phyloP scores from a whole-genome alignment of 2,888 invertebrate species.

The Brenthis daphne region DNA sequence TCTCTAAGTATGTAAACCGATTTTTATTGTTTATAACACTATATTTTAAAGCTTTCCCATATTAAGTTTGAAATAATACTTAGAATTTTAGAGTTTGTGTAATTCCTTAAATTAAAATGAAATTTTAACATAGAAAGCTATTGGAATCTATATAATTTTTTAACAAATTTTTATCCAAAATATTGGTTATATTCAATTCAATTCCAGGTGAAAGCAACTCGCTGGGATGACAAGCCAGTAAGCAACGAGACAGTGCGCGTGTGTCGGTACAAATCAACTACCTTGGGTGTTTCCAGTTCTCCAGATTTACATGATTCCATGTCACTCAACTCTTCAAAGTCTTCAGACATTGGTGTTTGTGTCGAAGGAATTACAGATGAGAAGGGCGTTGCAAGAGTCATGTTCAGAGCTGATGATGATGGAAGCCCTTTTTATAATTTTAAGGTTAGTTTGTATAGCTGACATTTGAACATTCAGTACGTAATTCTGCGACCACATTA shows the following conservation, averaged over 20 bases:
- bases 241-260: constrained; percentile 56
- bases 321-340: constrained; percentile 14
- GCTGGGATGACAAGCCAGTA: constrained; percentile 72
- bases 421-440: constrained; percentile 57
- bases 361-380: constrained; percentile 56
- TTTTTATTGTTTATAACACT: too few relatives aligned
- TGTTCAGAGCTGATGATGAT: constrained; percentile 60
- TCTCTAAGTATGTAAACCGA: too few relatives aligned
- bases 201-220: constrained; percentile 67
- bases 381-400: constrained; percentile 57
- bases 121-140: too few relatives aligned
- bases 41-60: too few relatives aligned
- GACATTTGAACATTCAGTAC: constrained; percentile 48
- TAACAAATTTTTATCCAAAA: too few relatives aligned
- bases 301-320: background rate
- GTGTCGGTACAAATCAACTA: constrained; percentile 55
- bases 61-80: too few relatives aligned
- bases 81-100: too few relatives aligned
- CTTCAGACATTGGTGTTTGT: constrained; percentile 44
- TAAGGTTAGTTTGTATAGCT: constrained; percentile 52
- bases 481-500: too few relatives aligned
- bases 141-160: too few relatives aligned
- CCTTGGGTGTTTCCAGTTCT: background rate
- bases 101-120: too few relatives aligned
- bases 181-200: too few relatives aligned